Conservation (phyloP, 2,888 invertebrate genomes). For the Acronicta leporina region DNA sequence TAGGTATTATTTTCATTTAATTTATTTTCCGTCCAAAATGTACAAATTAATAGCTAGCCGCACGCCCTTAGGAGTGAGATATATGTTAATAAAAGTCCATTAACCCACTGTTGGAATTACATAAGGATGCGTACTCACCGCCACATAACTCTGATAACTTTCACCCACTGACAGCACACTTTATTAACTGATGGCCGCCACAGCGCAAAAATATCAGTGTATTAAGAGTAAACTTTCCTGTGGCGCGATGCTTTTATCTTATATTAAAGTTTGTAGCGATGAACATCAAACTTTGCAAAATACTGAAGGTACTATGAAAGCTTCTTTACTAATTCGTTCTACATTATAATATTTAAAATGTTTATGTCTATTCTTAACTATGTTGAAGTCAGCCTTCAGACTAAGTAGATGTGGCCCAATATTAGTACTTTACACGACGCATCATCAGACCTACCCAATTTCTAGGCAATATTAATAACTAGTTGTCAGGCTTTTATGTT, state of each 20-base stretch:
- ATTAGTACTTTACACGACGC: too few species aligned
- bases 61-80: slow-evolving; percentile 47
- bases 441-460: too few species aligned
- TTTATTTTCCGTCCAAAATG: slow-evolving; percentile 4
- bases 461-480: too few species aligned
- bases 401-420: too few species aligned
- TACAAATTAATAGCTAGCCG: slow-evolving; percentile 32
- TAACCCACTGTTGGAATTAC: slow-evolving; percentile 61
- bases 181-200: slow-evolving; percentile 65
- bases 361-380: too few species aligned
- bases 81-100: slow-evolving; percentile 73
- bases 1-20: too few species aligned
- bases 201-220: slow-evolving; percentile 54
- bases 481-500: too few species aligned
- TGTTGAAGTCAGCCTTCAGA: too few species aligned
- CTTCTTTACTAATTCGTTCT: not conserved
- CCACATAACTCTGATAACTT: slow-evolving; percentile 73
- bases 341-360: not conserved
- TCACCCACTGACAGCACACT: slow-evolving; percentile 70
- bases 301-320: not conserved
- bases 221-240: slow-evolving; percentile 40
- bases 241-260: slow-evolving; percentile 17
- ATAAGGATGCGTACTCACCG: slow-evolving; percentile 67
- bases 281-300: not conserved
- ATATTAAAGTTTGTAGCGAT: slow-evolving; percentile 21